Conservation (phyloP, 1,140 invertebrate species). For the Neelides sp. region DNA sequence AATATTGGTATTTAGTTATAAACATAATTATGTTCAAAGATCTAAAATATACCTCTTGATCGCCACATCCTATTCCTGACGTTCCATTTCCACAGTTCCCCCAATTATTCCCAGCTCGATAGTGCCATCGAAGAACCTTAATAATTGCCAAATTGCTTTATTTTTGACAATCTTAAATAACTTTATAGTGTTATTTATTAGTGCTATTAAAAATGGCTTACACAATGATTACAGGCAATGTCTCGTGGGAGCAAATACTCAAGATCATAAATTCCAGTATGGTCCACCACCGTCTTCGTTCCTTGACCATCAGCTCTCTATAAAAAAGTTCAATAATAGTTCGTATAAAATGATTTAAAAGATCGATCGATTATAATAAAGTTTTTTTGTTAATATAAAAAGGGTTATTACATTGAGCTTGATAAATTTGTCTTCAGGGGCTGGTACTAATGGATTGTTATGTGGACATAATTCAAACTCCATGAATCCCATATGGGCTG, state of each 20-base stretch:
- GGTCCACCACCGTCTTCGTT: too few species aligned
- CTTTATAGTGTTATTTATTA: not conserved
- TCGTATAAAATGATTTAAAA: too few species aligned
- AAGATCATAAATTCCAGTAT: too few species aligned
- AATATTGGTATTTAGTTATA: too few species aligned
- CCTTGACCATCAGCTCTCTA: too few species aligned
- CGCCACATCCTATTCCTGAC: not conserved
- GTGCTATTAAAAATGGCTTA: not conserved
- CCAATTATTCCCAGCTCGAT: slow-evolving; percentile 4
- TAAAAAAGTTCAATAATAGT: too few species aligned
- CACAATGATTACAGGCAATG: not conserved
- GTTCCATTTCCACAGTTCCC: slow-evolving; percentile 9
- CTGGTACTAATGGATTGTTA: slow-evolving; percentile 32
- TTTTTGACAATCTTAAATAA: not conserved
- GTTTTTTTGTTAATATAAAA: too few species aligned
- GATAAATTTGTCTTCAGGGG: slow-evolving; percentile 33
- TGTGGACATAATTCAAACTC: slow-evolving; percentile 39
- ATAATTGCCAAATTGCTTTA: not conserved
- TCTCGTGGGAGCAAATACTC: too few species aligned
- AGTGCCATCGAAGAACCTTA: not conserved
- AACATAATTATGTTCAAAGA: too few species aligned
- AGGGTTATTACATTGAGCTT: too few species aligned
- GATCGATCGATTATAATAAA: too few species aligned
- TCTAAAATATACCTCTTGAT: too few species aligned
- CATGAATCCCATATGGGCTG: slow-evolving; percentile 36